Percentiles rank a stretch among this genome's conserved stretches.
phyloP scores from a whole-genome alignment of 1,140 invertebrate species.

The Sinonovacula constricta region DNA sequence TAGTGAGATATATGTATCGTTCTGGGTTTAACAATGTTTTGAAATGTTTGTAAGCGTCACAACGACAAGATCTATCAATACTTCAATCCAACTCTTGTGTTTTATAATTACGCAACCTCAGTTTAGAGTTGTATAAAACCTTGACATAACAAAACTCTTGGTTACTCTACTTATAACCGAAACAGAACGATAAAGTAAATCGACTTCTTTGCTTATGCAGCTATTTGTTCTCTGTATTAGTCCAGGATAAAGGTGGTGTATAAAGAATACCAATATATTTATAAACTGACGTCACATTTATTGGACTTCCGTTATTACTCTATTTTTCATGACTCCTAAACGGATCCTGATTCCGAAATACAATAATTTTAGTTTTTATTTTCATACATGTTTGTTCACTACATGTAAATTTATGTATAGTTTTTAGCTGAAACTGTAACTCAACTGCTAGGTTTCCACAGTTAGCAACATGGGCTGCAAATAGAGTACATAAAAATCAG shows the following conservation, averaged over 20 bases:
- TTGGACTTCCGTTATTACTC: neutral
- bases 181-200: neutral
- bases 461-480: constrained; percentile 4
- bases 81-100: neutral
- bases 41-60: neutral
- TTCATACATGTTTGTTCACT: neutral
- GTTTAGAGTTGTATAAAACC: neutral
- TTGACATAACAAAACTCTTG: constrained; percentile 2
- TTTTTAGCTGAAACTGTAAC: constrained; percentile 3
- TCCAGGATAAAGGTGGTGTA: neutral
- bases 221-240: neutral
- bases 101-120: neutral
- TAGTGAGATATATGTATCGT: no score
- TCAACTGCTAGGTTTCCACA: neutral
- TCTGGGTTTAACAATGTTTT: no score
- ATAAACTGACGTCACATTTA: neutral
- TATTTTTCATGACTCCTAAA: constrained; percentile 4
- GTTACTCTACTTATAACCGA: neutral
- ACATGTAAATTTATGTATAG: neutral
- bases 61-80: neutral
- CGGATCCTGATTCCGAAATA: constrained; percentile 6
- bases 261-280: constrained; percentile 6
- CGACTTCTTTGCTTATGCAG: neutral
- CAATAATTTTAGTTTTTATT: constrained; percentile 6
- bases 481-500: constrained; percentile 8